phyloP scores from a whole-genome alignment of 2,888 invertebrate genomes.

The Trichogramma evanescens region DNA sequence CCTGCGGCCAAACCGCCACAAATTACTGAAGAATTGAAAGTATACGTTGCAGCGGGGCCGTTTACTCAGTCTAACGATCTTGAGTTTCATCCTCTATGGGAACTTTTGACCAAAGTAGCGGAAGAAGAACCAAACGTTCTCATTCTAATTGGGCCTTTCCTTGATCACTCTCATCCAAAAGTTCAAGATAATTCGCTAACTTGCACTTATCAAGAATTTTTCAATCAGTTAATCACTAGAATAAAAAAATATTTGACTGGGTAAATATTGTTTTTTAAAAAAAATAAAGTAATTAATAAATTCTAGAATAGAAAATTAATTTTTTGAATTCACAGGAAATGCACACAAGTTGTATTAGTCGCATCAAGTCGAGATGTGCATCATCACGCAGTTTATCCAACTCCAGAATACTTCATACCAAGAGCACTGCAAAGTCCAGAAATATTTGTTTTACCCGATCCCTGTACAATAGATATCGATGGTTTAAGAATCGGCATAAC shows the following conservation, averaged over 20 bases:
- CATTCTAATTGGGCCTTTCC: slow-evolving; percentile 78
- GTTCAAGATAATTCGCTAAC: slow-evolving; percentile 57
- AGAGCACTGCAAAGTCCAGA: slow-evolving; percentile 52
- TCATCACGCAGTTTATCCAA: slow-evolving; percentile 75
- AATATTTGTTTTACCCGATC: slow-evolving; percentile 71
- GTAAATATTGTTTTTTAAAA: slow-evolving; percentile 43
- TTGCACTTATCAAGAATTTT: slow-evolving; percentile 67
- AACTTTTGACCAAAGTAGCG: slow-evolving; percentile 63
- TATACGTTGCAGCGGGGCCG: slow-evolving; percentile 77
- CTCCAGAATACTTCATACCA: slow-evolving; percentile 63
- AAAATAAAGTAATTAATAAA: background rate
- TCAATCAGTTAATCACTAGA: slow-evolving; percentile 63
- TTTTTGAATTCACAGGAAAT: slow-evolving; percentile 48
- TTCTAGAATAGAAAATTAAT: background rate
- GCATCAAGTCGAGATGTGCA: slow-evolving; percentile 73
- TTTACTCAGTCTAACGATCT: slow-evolving; percentile 73
- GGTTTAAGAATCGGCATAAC: slow-evolving; percentile 74
- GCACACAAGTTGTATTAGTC: slow-evolving; percentile 66
- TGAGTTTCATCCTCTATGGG: slow-evolving; percentile 72
- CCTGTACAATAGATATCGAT: slow-evolving; percentile 68
- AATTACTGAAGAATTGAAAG: slow-evolving; percentile 45
- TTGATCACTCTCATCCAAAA: slow-evolving; percentile 63
- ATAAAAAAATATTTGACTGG: slow-evolving; percentile 59
- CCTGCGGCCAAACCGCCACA: slow-evolving; percentile 46
- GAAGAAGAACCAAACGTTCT: slow-evolving; percentile 70